phyloP scores from a whole-genome alignment of 1,140 invertebrate genomes.

The Druon quercuslanigerum region DNA sequence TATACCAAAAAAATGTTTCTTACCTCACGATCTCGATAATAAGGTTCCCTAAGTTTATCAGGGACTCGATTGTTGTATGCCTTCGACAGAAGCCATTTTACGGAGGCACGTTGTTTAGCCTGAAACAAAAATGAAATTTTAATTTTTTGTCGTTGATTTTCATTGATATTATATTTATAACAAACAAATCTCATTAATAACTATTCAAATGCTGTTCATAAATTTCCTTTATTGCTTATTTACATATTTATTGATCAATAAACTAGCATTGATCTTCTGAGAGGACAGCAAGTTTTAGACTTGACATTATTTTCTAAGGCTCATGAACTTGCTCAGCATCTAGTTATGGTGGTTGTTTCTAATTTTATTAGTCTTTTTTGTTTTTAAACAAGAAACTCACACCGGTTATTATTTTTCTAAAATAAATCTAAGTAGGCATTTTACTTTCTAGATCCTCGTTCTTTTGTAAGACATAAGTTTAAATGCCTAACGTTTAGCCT shows the following conservation, averaged over 20 bases:
- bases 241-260: neutral
- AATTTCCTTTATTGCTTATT: neutral
- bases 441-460: too few species aligned
- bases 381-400: neutral
- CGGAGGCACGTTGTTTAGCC: constrained; percentile 97
- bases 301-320: neutral
- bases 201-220: neutral
- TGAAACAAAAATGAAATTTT: constrained; percentile 77
- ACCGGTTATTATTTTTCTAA: neutral
- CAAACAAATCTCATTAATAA: neutral
- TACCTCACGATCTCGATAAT: constrained; percentile 96
- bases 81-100: constrained; percentile 98
- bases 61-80: constrained; percentile 97
- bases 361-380: neutral
- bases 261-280: neutral
- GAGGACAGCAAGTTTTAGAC: too few species aligned
- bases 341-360: neutral
- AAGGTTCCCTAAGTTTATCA: constrained; percentile 94
- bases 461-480: too few species aligned
- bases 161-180: neutral
- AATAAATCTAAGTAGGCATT: neutral
- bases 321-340: neutral
- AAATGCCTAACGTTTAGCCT: too few species aligned
- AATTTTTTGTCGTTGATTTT: constrained; percentile 11
- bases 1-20: constrained; percentile 52